Conservation (phyloP, 2,888 invertebrate species). For the Sympetrum striolatum region DNA sequence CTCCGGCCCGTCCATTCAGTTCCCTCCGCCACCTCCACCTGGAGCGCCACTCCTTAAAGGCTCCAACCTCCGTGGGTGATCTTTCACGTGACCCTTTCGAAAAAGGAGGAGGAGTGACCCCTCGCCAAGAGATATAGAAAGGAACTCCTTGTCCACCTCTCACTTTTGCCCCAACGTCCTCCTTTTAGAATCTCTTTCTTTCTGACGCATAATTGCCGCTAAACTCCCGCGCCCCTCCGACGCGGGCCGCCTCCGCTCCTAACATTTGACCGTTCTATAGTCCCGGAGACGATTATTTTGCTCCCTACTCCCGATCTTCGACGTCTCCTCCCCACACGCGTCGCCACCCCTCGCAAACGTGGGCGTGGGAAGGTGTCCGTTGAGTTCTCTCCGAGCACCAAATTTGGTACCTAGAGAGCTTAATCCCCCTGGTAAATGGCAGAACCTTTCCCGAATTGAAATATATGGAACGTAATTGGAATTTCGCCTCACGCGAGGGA, state of each 20-base stretch:
- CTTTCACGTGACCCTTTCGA: conserved; percentile 22
- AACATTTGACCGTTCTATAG: neutral
- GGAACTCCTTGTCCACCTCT: conserved; percentile 26
- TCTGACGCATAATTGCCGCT: conserved; percentile 17
- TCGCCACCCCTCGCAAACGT: neutral
- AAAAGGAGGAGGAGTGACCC: neutral
- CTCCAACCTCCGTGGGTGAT: conserved; percentile 1
- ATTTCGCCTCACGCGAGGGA: too few relatives aligned
- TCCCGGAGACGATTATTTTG: conserved; percentile 6
- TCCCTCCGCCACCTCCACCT: neutral
- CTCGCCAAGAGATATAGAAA: neutral
- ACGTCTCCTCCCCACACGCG: neutral
- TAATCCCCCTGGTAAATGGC: too few relatives aligned
- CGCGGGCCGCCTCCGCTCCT: neutral
- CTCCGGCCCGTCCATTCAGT: neutral
- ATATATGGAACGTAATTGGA: too few relatives aligned
- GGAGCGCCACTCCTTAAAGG: neutral
- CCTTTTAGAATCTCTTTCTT: neutral
- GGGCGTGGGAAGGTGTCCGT: conserved; percentile 22
- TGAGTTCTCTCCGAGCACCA: neutral
- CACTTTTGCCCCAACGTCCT: neutral
- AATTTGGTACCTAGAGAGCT: neutral
- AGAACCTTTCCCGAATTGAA: too few relatives aligned
- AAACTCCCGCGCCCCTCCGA: conserved; percentile 8
- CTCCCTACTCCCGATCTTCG: neutral